Percentiles rank a stretch among this genome's conserved stretches.
Conservation (phyloP, 2,797 vertebrate species). For the Xenopus petersii region DNA sequence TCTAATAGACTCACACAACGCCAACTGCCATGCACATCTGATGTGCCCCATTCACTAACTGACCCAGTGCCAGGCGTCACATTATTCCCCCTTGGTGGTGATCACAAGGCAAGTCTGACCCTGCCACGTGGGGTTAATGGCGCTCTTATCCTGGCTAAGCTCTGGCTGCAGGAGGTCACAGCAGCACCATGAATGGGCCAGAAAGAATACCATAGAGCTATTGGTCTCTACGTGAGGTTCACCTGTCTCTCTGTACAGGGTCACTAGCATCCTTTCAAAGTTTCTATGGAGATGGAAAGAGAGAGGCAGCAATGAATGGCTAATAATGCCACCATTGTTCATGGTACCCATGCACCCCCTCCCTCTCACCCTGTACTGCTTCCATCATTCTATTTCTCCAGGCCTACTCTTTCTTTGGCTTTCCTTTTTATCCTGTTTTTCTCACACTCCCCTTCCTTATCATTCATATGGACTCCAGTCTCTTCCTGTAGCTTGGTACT, state of each 20-base stretch:
- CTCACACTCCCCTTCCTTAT: constrained; percentile 16
- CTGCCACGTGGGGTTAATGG: constrained; percentile 28
- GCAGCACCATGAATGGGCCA: not conserved
- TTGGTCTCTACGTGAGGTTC: constrained; percentile 11
- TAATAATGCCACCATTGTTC: constrained; percentile 33
- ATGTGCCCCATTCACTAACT: not conserved
- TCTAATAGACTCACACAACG: not conserved
- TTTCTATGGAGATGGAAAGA: constrained; percentile 40
- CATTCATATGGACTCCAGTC: not conserved
- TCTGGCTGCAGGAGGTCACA: not conserved
- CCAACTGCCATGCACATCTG: not conserved
- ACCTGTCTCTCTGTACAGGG: constrained; percentile 12
- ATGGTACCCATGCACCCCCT: constrained; percentile 1
- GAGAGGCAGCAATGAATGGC: constrained; percentile 12
- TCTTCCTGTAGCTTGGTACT: too few relatives aligned
- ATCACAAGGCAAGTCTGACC: constrained; percentile 1
- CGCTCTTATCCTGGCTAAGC: not conserved
- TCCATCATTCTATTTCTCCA: constrained; percentile 4
- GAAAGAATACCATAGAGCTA: not conserved
- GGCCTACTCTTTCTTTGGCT: constrained; percentile 2
- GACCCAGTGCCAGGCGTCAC: not conserved
- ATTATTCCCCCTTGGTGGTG: not conserved
- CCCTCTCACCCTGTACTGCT: not conserved
- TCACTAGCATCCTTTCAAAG: constrained; percentile 15
- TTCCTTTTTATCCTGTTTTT: constrained; percentile 32